These are phyloP conservation scores for Myotis brandtii DNA, from an alignment of 2,113 vertebrate genomes.

Conservation along the genomic window DNA sequence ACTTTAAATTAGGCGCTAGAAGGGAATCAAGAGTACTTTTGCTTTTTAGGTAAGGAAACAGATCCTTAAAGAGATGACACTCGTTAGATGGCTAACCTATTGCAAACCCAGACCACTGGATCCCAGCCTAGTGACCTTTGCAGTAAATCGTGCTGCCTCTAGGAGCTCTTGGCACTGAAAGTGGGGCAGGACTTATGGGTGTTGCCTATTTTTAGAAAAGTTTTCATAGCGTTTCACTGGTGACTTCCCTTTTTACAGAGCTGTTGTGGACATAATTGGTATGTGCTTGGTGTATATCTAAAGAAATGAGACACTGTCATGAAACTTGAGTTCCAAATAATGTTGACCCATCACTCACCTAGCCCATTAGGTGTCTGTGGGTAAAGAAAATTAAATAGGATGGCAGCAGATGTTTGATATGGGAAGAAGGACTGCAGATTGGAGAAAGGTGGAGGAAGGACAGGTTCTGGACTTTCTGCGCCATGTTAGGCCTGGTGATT, in stretches of 20 bases:
- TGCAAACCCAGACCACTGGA: neutral
- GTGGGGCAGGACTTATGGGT: neutral
- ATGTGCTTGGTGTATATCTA: neutral
- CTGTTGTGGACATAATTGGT: neutral
- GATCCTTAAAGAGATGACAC: neutral
- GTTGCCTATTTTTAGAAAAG: neutral
- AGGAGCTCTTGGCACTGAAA: neutral
- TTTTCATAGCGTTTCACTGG: neutral
- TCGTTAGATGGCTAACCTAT: neutral
- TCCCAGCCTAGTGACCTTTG: neutral
- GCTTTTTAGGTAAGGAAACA: slow-evolving; percentile 15
- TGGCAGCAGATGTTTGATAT: neutral
- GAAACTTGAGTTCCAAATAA: neutral
- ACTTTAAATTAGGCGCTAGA: neutral
- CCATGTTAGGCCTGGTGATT: neutral
- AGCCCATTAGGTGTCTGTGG: neutral
- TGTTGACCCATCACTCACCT: neutral
- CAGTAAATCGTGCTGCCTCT: neutral
- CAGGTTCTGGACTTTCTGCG: neutral
- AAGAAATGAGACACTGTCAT: neutral
- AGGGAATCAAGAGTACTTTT: neutral
- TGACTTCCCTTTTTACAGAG: neutral
- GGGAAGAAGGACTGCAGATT: neutral
- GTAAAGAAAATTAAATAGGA: neutral
- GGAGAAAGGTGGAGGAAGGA: neutral